phyloP scores from a whole-genome alignment of 2,113 vertebrate species.

The Herpailurus yagouaroundi region DNA sequence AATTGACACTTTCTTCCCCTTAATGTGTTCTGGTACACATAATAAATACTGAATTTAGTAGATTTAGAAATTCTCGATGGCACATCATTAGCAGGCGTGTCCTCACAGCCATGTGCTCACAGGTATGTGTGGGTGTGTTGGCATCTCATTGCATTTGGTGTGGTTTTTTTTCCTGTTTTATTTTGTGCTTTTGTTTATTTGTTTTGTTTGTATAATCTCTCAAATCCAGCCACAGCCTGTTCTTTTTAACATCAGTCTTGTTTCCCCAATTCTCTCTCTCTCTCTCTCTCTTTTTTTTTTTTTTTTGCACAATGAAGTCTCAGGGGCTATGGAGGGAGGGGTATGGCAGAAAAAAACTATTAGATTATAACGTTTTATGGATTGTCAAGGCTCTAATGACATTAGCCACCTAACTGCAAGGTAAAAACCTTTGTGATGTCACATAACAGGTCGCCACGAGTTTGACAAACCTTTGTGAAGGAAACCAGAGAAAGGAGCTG shows the following conservation, averaged over 20 bases:
- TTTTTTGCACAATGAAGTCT: conserved; percentile 74
- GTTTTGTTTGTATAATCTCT: conserved; percentile 43
- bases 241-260: conserved; percentile 74
- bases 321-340: neutral
- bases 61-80: neutral
- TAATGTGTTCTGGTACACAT: neutral
- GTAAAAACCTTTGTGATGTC: conserved; percentile 83
- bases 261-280: conserved; percentile 21
- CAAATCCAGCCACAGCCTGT: conserved; percentile 54
- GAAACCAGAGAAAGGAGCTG: conserved; percentile 75
- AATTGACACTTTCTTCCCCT: conserved; percentile 34
- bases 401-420: conserved; percentile 84
- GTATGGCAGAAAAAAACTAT: conserved; percentile 54
- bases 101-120: neutral
- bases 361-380: conserved; percentile 86
- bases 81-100: neutral
- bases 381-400: conserved; percentile 85
- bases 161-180: neutral
- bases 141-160: neutral
- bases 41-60: conserved; percentile 33
- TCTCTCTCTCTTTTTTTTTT: conserved; percentile 55
- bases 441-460: conserved; percentile 81
- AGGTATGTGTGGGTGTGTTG: neutral
- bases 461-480: conserved; percentile 81
- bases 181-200: conserved; percentile 60